A percentile compares a stretch with the other conserved stretches of the same genome.
phyloP scores from a whole-genome alignment of 1,140 invertebrate genomes.

The Neotoxoptera formosana region DNA sequence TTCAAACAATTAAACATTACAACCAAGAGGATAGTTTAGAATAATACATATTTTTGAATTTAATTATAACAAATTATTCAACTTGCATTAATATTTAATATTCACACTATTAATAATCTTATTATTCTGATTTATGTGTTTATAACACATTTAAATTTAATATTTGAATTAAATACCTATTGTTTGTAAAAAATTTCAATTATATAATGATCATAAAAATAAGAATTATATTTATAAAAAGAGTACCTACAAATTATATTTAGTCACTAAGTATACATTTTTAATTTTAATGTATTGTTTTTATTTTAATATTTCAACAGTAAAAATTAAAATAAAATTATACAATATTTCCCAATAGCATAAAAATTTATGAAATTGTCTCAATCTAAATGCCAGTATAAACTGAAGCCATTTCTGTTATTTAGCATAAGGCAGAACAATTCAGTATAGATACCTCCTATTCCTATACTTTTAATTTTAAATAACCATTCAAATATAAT shows the following conservation, averaged over 20 bases:
- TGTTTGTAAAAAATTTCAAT: background rate
- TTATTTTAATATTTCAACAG: background rate
- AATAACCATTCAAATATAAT: background rate
- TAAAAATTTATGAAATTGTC: background rate
- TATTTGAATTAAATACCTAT: background rate
- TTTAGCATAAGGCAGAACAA: background rate
- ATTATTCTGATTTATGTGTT: background rate
- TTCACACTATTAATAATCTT: too few species aligned
- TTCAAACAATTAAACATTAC: background rate
- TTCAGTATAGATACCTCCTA: background rate
- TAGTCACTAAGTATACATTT: background rate
- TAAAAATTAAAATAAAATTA: background rate
- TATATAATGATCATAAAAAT: background rate
- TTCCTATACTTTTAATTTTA: background rate
- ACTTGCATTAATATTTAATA: background rate
- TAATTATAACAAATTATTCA: background rate
- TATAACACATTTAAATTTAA: background rate
- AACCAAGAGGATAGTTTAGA: background rate
- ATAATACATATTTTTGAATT: background rate
- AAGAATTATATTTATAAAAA: background rate
- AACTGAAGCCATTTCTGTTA: background rate
- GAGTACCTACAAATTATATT: background rate
- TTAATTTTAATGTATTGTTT: background rate
- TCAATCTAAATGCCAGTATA: background rate
- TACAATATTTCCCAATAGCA: background rate